Evolutionary conservation across 1,140 invertebrate species (phyloP), one percentile per base, ranked within the genome.

Genomic region (Diorhabda sublineata): DNA sequence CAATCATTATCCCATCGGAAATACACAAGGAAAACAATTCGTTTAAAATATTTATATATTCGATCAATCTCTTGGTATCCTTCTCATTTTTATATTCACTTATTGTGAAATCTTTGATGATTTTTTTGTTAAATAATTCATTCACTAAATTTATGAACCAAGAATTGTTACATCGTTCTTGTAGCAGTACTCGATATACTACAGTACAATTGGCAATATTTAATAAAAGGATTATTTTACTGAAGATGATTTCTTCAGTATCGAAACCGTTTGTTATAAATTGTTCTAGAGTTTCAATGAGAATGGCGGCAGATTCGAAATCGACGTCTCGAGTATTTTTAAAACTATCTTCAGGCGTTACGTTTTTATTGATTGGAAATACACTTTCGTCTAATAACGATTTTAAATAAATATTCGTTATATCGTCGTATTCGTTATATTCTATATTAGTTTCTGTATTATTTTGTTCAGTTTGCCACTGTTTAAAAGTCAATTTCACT

Each of bases 401-500:
- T 64, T 69, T 75, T 3, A 74, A 61, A 66, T 76, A 76, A 42
- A 78, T 62, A 62, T 74, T 64, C 61, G 67, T 69, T 45, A 78
- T 59, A n/a, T 61, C 61, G n/a, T 58, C 2, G 61, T 70, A 70
- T 60, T 58, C 47, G 7, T 65, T 47, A 26, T 5, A 60, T 56
- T 62, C 41, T 45, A 7, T 64, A 41, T 64, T 56, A 52, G 8
- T 2, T 61, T 58, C 9, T 47, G 70, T 57, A 42, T 66, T 56
- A 44, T 61, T 26, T 52, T 65, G 4, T 42, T 26, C 56, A 45
- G 66, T 61, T 9, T 75, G 74, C 73, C 75, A 80, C 26, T 77
- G 71, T 68, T 79, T 81, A 5, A 76, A 71, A 44, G 70, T 72
- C 59, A 81, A 71, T 58, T 66, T 69, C 58, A 77, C 66, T 8